Conservation (phyloP, 2,888 invertebrate genomes). For the Nasonovia ribisnigri region DNA sequence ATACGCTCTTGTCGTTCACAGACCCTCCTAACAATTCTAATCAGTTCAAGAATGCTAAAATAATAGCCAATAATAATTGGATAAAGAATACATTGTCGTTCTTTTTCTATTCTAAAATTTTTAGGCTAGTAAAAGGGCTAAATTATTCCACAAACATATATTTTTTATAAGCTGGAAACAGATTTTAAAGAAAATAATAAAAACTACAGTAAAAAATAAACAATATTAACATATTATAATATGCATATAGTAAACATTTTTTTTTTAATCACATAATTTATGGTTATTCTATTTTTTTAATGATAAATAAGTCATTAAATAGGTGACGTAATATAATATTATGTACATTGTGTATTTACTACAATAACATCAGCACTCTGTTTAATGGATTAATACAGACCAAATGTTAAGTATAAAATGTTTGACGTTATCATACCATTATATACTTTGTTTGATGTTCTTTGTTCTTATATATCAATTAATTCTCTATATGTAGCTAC, state of each 20-base stretch:
- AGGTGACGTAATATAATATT: background rate
- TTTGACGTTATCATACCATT: background rate
- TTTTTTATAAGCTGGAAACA: background rate
- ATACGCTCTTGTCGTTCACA: background rate
- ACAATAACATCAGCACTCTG: background rate
- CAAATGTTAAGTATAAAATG: background rate
- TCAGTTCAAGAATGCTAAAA: background rate
- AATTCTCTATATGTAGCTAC: background rate
- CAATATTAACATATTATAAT: background rate
- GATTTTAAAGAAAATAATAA: background rate
- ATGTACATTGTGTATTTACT: background rate
- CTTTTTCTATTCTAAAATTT: background rate
- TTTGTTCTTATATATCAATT: slow-evolving; percentile 8
- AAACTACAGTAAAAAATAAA: background rate
- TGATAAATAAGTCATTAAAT: background rate
- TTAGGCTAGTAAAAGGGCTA: background rate
- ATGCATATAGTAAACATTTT: background rate
- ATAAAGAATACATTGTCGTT: background rate
- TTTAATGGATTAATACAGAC: background rate
- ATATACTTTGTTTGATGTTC: background rate
- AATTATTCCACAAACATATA: background rate
- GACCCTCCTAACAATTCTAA: background rate
- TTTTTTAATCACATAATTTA: background rate
- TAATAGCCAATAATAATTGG: background rate
- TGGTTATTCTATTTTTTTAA: background rate